Conservation (phyloP, 1,140 invertebrate species). For the Euura lappo region DNA sequence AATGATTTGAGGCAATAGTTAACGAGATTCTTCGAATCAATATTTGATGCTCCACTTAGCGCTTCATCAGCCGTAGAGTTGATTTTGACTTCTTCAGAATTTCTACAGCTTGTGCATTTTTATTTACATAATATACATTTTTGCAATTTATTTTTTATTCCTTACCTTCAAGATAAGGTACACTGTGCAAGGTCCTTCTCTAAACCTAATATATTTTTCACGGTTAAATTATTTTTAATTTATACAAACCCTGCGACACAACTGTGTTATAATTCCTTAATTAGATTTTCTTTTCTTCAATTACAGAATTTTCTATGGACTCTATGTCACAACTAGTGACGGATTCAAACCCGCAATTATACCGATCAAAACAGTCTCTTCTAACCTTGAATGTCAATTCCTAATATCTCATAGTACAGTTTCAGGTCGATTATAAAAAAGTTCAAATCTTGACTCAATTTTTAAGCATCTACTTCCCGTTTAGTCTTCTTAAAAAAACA, state of each 20-base stretch:
- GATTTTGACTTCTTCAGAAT: neutral
- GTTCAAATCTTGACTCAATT: no score
- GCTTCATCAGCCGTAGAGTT: neutral
- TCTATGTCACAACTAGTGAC: neutral
- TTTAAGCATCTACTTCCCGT: no score
- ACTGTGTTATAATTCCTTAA: slow-evolving; percentile 50
- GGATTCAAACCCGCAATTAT: neutral
- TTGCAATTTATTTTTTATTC: no score
- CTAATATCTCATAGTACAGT: no score
- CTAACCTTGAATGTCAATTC: no score
- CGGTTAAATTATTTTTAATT: slow-evolving; percentile 50
- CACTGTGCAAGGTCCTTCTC: neutral
- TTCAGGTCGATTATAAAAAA: no score
- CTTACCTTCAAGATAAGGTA: neutral
- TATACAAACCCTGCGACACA: slow-evolving; percentile 34
- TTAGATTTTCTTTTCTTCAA: slow-evolving; percentile 42
- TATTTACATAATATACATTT: no score
- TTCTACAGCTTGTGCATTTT: neutral
- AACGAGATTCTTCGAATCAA: neutral
- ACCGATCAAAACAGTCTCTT: no score
- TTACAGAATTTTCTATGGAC: neutral
- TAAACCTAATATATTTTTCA: slow-evolving; percentile 34
- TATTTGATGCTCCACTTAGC: neutral
- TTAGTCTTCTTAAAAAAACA: no score
- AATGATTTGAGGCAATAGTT: neutral